phyloP scores from a whole-genome alignment of 2,888 invertebrate species.

The Hedya salicella region DNA sequence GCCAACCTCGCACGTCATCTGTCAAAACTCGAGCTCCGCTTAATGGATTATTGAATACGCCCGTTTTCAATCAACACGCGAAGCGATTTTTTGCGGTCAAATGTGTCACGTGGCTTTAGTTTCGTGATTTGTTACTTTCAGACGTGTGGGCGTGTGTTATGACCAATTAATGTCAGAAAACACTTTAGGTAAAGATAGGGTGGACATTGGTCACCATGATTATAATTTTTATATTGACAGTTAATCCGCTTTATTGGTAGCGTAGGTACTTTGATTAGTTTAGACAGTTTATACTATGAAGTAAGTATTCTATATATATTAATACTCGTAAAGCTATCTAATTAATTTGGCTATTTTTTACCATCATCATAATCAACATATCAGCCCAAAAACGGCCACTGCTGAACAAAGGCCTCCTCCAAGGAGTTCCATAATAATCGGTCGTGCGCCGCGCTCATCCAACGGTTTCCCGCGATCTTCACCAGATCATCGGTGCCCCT shows the following conservation, averaged over 20 bases:
- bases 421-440: too few species aligned
- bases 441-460: too few species aligned
- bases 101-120: conserved; percentile 57
- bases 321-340: too few species aligned
- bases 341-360: too few species aligned
- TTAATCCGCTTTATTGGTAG: not conserved
- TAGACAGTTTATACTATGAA: too few species aligned
- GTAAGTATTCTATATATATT: too few species aligned
- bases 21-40: conserved; percentile 69
- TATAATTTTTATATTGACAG: conserved; percentile 8
- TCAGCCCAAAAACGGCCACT: too few species aligned
- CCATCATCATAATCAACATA: too few species aligned
- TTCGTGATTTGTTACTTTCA: conserved; percentile 52
- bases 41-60: conserved; percentile 76
- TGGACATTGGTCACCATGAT: conserved; percentile 14
- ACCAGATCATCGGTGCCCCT: too few species aligned
- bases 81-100: conserved; percentile 62
- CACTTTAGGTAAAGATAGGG: conserved; percentile 37
- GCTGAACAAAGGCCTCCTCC: too few species aligned
- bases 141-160: conserved; percentile 47
- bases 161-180: conserved; percentile 41
- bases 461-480: too few species aligned
- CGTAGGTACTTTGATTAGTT: too few species aligned
- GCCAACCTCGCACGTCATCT: conserved; percentile 63
- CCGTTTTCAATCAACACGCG: conserved; percentile 66